Evolutionary conservation across 2,797 vertebrate genomes (phyloP).

Genomic region (Phrynocephalus vlangalii): DNA sequence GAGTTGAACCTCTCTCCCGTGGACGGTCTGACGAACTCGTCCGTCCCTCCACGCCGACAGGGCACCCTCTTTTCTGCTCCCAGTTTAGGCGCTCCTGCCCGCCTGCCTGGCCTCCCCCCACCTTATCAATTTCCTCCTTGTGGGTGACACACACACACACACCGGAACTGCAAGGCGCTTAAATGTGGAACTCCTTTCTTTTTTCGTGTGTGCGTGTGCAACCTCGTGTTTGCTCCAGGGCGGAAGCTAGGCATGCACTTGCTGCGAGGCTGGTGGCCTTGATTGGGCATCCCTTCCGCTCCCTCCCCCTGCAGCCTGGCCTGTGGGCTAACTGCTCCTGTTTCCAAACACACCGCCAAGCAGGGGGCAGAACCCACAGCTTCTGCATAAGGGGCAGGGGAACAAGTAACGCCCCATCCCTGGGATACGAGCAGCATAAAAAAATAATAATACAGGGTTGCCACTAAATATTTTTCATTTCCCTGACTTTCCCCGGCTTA

Average conservation of each 20-base stretch:
- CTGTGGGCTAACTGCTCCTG: no score
- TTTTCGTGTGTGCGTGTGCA: not conserved
- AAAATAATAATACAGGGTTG: no score
- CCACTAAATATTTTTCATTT: no score
- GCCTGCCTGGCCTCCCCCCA: not conserved
- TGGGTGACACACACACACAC: not conserved
- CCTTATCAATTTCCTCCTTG: constrained; percentile 37
- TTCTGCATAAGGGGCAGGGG: no score
- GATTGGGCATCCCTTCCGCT: no score
- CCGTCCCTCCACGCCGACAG: not conserved
- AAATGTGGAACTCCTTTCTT: constrained; percentile 1
- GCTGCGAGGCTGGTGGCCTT: not conserved
- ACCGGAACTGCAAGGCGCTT: constrained; percentile 3
- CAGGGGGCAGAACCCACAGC: not conserved
- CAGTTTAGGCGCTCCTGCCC: not conserved
- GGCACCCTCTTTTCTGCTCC: not conserved
- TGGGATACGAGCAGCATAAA: no score
- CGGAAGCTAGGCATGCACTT: not conserved
- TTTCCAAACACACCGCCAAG: not conserved
- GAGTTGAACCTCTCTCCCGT: not conserved
- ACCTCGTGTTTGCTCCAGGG: not conserved
- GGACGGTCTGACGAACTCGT: not conserved
- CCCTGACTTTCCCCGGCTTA: no score
- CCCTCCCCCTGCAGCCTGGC: no score
- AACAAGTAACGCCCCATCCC: no score